Evolutionary conservation across 2,888 invertebrate genomes (phyloP), one percentile per base, ranked within the genome.

Genomic region (Pammene aurita): DNA sequence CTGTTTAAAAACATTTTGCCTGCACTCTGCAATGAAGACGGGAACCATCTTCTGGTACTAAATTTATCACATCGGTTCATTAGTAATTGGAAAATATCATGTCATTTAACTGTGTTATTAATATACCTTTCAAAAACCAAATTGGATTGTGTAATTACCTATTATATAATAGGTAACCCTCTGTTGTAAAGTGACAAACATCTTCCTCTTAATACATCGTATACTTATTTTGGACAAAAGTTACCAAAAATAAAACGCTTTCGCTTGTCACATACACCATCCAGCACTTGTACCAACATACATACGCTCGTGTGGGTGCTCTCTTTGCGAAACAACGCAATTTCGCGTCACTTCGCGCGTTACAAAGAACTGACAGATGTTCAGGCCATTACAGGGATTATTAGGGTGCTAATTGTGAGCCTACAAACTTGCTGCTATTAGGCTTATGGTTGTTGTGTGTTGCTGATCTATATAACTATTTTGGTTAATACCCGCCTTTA

Each of bases 261-360:
- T 13, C 16, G 35, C 46, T 38, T 34, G 5, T 41, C 7, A 52
- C 41, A 79, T 79, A 60, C 2, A 68, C 79, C 77, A 76, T 55
- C n/a, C 66, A 72, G 64, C 71, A 71, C 60, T 76, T 71, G 72
- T 71, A 71, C 73, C 73, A 76, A 78, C 75, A 76, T 76, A 77
- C 76, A 73, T 77, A 66, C 66, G 70, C 77, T 82, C 75, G 73
- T 76, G 75, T 77, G 66, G 58, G 74, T 78, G 79, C 76, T 79
- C 79, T 76, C 79, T 80, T 78, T 72, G 75, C 78, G 79, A 82
- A 84, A 84, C 85, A 85, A 82, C 83, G 84, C 83, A 86, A 86
- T 86, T 84, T 83, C 76, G 73, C 80, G 81, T 84, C 82, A 82
- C 80, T 84, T 82, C 82, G 79, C 63, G 78, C 82, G 77, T 77